phyloP scores from a whole-genome alignment of 2,113 vertebrate genomes.

The Irena cyanogastra region DNA sequence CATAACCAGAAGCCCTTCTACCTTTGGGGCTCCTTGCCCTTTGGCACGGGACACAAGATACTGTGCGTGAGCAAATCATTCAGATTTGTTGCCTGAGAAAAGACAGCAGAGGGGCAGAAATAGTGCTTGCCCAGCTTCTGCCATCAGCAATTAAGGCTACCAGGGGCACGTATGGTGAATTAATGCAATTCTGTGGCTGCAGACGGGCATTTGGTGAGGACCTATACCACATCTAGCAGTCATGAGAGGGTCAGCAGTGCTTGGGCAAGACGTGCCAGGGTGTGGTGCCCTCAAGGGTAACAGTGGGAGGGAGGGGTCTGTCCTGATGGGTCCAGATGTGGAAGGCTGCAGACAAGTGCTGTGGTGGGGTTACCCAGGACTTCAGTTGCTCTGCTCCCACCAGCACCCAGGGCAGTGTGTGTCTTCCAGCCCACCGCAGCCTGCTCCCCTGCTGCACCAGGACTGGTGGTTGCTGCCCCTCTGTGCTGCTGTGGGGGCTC shows the following conservation, averaged over 20 bases:
- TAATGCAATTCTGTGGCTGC: background rate
- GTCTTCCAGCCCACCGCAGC: background rate
- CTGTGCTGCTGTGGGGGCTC: background rate
- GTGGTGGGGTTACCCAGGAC: background rate
- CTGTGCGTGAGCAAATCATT: conserved; percentile 45
- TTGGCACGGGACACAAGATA: conserved; percentile 43
- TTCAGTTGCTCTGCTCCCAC: background rate
- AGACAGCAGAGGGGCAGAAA: conserved; percentile 33
- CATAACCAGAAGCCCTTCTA: conserved; percentile 66
- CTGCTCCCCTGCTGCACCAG: background rate
- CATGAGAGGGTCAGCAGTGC: background rate
- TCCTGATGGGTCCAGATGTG: background rate
- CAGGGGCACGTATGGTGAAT: background rate
- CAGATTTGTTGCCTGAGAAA: conserved; percentile 53
- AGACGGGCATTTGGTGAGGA: background rate
- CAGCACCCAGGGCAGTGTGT: fast-evolving
- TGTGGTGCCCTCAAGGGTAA: fast-evolving
- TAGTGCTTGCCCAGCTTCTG: background rate
- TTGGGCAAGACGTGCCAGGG: background rate
- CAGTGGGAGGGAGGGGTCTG: fast-evolving
- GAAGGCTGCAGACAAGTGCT: background rate
- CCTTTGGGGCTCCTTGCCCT: conserved; percentile 57
- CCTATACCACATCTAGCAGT: background rate
- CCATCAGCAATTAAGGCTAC: conserved; percentile 17
- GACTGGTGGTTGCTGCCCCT: background rate